phyloP scores from a whole-genome alignment of 1,140 invertebrate genomes.

The Zaprionus africanus region DNA sequence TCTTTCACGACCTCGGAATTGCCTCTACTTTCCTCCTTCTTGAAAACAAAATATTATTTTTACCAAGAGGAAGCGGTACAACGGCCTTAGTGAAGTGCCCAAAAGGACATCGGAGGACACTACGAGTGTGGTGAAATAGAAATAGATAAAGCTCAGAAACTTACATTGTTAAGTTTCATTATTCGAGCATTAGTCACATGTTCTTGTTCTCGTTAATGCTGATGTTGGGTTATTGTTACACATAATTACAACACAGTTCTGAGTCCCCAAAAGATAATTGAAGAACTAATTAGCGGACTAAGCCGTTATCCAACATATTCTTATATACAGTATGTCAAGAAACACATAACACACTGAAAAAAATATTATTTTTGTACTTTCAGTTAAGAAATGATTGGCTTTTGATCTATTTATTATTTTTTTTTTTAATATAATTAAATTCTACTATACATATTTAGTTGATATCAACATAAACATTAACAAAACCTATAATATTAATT shows the following conservation, averaged over 20 bases:
- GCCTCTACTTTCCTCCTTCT: constrained; percentile 1
- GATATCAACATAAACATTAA: no score
- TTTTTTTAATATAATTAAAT: no score
- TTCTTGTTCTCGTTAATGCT: constrained; percentile 24
- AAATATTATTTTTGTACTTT: no score
- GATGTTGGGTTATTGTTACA: background rate
- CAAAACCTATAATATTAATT: no score
- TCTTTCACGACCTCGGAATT: background rate
- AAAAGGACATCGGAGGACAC: no score
- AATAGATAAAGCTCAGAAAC: background rate
- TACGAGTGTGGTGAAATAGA: no score
- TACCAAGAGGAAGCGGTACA: constrained; percentile 76
- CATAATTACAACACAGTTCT: constrained; percentile 28
- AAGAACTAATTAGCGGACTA: constrained; percentile 35
- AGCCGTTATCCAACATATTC: no score
- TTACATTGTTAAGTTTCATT: constrained; percentile 31
- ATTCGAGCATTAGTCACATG: constrained; percentile 31
- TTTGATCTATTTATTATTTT: no score
- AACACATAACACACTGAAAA: no score
- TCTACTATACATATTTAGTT: no score
- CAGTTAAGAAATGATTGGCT: no score
- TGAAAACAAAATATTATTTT: constrained; percentile 77
- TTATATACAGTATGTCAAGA: no score
- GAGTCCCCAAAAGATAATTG: constrained; percentile 12
- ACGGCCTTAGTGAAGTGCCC: constrained; percentile 30